Evolutionary conservation across 2,797 vertebrate species (phyloP), one percentile per base, ranked within the genome.

Genomic region (Buceros bicornis): DNA sequence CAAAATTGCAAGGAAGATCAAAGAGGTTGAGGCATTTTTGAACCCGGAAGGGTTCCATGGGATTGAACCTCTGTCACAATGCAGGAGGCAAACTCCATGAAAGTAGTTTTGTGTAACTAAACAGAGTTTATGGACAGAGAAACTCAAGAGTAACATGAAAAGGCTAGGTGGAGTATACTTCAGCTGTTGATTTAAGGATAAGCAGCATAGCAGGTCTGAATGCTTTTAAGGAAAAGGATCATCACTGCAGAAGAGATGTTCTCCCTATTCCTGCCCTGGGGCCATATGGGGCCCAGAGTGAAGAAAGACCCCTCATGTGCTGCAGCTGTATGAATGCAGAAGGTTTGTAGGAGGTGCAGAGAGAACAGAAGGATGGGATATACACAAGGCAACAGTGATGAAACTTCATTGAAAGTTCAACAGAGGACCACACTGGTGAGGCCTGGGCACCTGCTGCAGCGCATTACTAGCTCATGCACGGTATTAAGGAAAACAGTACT

Each of bases 211-310:
- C 31, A 56, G 2, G 2, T 50, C 17, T 47, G 20, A 81, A 71
- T 26, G 18, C 7, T 69, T 89, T 79, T 28, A 69, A 91, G 47
- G 33, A 65, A 8, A 65, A 56, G 24, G n/a, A 57, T 66, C 13
- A 60, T 5, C 11, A 8, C 13, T 48, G 26, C 10, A 6, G 13
- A 74, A 42, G 11, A 64, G 5, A 2, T 11, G 11, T 3, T 64
- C 4, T 58, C 17, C 1, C 13, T 35, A 0, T 16, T 40, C 45
- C 4, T 0, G 1, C 10, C 6, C 13, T 29, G 13, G 12, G 56
- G 9, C 16, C 33, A 42, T 8, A 24, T 6, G 13, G 17, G 18
- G 17, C 26, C 3, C 14, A 50, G 5, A 50, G 18, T 6, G 31
- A 62, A 80, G 24, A 11, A 18, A 74, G 5, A 61, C 1, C 10